phyloP scores from a whole-genome alignment of 2,888 invertebrate genomes.

The Matsumyia berberina region DNA sequence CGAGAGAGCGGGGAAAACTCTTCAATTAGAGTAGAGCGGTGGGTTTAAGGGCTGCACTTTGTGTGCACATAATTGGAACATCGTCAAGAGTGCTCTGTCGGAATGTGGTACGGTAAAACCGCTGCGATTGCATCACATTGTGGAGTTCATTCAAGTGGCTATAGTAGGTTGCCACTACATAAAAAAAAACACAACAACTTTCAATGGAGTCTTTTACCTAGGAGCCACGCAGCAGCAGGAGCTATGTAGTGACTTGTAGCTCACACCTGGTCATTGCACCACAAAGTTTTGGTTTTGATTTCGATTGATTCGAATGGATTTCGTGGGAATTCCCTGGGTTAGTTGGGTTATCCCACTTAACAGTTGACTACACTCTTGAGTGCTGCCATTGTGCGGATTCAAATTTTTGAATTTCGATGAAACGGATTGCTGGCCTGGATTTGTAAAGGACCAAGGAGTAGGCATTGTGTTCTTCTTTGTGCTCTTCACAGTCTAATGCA shows the following conservation, averaged over 20 bases:
- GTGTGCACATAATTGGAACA: slow-evolving; percentile 60
- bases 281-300: slow-evolving; percentile 21
- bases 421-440: slow-evolving; percentile 1
- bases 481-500: slow-evolving; percentile 31
- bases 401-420: slow-evolving; percentile 19
- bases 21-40: slow-evolving; percentile 57
- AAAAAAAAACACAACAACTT: slow-evolving; percentile 19
- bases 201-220: slow-evolving; percentile 2
- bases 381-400: slow-evolving; percentile 22
- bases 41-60: slow-evolving; percentile 50
- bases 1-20: slow-evolving; percentile 37
- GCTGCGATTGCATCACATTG: slow-evolving; percentile 68
- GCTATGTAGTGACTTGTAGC: background rate
- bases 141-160: slow-evolving; percentile 70
- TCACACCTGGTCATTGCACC: slow-evolving; percentile 61
- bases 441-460: background rate
- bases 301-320: slow-evolving; percentile 34
- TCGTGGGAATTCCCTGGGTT: slow-evolving; percentile 32
- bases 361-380: slow-evolving; percentile 42
- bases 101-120: slow-evolving; percentile 41
- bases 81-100: slow-evolving; percentile 46
- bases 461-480: slow-evolving; percentile 3
- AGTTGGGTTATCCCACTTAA: slow-evolving; percentile 15
- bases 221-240: background rate
- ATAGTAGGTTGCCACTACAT: slow-evolving; percentile 64